Base-by-base conservation (phyloP, 1,140 invertebrate genomes). In the Nasonia vitripennis region DNA sequence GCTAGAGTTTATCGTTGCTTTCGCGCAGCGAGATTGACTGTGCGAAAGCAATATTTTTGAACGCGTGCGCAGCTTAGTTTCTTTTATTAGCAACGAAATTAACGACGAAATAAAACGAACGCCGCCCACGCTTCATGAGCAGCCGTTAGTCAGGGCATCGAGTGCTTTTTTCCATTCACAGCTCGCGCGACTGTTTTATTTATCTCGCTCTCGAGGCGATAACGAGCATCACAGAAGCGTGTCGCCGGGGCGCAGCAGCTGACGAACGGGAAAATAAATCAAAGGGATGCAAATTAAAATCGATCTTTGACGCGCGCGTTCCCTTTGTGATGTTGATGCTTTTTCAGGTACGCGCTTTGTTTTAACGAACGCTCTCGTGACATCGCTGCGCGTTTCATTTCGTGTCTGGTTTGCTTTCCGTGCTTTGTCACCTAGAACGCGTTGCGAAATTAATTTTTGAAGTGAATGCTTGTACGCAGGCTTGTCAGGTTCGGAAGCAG, bases 201-300 rank as follows among this genome's bases (percentile, higher is more conserved):
- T 34, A 11, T 71, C 23, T 34, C 70, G 6, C 41, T 71, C n/a
- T 11, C 70, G 27, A 31, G 23, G 73, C 37, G 73, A 75, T 75
- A 75, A 75, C 73, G 73, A 75, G 73, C 11, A 34, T 17, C 27
- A 37, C 34, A 70, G 68, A 31, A 31, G 68, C 14, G 12, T 45
- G 41, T 45, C 48, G 12, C 48, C 12, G 2, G 48, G 2, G 17
- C 7, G 20, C 5, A 62, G 20, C 5, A 62, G 55, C 20, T 62
- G 55, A 62, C 55, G 55, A 20, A n/a, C 55, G 68, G 11, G 45
- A 75, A 75, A 41, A n/a, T n/a, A 75, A 75, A 75, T 75, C 73
- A 75, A 75, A 75, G 31, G 37, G 73, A 75, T 75, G 73, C 73
- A 75, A 41, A 75, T 75, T 75, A 75, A 41, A 75, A 75, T 75